Conservation (phyloP, 2,113 vertebrate species). For the Eclectus roratus region DNA sequence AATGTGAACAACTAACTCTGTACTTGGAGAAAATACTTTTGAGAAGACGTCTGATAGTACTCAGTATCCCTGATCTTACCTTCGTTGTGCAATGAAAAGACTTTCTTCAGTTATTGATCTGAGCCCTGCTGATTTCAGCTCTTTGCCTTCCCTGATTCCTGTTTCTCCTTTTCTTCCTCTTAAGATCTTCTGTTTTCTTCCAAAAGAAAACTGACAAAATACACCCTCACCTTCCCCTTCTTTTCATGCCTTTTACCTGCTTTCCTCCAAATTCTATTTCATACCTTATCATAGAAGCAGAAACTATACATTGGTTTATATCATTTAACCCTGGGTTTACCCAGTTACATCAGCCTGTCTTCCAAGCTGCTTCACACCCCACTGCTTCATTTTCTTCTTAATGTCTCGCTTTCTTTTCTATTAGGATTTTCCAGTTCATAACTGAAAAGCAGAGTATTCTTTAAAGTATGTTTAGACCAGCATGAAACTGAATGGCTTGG, state of each 20-base stretch:
- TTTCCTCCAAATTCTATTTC: background rate
- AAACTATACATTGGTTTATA: background rate
- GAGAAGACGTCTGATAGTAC: background rate
- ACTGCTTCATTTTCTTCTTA: background rate
- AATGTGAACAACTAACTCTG: background rate
- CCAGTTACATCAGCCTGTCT: background rate
- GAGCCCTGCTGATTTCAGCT: background rate
- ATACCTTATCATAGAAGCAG: background rate
- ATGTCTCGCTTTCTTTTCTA: background rate
- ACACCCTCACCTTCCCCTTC: background rate
- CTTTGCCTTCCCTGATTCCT: background rate
- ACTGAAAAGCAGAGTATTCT: background rate
- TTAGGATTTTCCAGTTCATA: background rate
- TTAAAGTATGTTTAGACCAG: background rate
- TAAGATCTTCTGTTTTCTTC: background rate
- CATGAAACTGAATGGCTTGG: background rate
- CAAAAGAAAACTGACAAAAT: background rate
- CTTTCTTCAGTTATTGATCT: background rate
- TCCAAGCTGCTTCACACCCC: background rate
- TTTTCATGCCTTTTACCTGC: background rate
- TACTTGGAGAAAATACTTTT: background rate
- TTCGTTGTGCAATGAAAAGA: background rate
- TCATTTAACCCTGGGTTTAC: background rate
- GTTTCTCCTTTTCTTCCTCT: background rate
- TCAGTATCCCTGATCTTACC: background rate